A percentile compares a stretch with the other conserved stretches of the same genome.
Conservation (phyloP, 2,113 vertebrate genomes). For the Pontoporia blainvillei region DNA sequence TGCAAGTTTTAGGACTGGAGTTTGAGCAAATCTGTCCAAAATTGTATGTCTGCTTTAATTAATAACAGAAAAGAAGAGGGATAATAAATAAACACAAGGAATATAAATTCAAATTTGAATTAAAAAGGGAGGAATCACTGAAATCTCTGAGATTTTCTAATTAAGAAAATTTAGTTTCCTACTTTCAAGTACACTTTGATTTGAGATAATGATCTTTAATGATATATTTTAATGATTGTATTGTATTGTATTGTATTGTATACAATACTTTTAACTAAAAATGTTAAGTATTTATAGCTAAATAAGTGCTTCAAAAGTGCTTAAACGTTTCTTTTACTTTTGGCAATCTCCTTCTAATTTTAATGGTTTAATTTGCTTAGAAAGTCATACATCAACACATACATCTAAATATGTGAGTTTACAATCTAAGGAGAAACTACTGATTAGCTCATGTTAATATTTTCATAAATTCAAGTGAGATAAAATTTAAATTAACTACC, state of each 20-base stretch:
- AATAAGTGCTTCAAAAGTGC: not conserved
- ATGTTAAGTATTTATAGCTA: not conserved
- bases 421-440: not conserved
- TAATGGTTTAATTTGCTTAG: not conserved
- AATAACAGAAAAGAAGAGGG: not conserved
- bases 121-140: not conserved
- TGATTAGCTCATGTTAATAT: not conserved
- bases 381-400: not conserved
- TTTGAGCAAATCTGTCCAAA: not conserved
- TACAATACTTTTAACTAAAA: not conserved
- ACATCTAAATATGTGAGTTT: not conserved
- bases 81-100: not conserved
- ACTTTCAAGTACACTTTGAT: not conserved
- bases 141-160: constrained; percentile 2
- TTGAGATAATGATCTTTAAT: constrained; percentile 2
- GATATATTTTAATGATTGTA: not conserved
- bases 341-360: not conserved
- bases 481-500: not conserved
- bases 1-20: not conserved
- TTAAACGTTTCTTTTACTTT: not conserved
- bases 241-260: not conserved
- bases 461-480: not conserved
- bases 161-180: not conserved
- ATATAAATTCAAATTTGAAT: not conserved
- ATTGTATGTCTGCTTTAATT: not conserved